Base-by-base conservation (phyloP, 2,888 invertebrate genomes). In the Allygus modestus region DNA sequence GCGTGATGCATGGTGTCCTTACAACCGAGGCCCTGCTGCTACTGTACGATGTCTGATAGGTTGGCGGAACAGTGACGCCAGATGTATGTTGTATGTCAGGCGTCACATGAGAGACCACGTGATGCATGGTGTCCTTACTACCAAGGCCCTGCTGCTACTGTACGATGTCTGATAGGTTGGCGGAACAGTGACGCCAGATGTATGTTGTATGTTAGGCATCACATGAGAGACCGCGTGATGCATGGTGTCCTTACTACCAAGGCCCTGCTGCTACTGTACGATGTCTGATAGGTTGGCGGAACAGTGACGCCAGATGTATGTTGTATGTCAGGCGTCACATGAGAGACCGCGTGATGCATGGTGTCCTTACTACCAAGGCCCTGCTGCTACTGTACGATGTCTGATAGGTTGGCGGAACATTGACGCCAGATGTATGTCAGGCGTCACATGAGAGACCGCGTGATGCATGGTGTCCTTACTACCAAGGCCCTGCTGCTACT, bases 61-160 rank as follows among this genome's bases (percentile, higher is more conserved):
- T 58, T 58, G 58, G 58, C 12, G 20, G 23, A 1, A 23, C 58
- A 58, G 46, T 15, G 46, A 46, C 46, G 17, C 15, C 12, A 46
- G 37, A 7, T 46, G 46, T 46, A 15, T 7, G 46, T 17, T 58
- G 26, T 12, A 20, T 7, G 26, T 23, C 17, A 58, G 2, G 26
- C 15, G 58, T 23, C 23, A 20, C 58, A 20, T 23, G 58, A 20
- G 58, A 23, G 1, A 58, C 58, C 23, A 11, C 58, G 58, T 20
- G 58, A 23, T 58, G 58, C 23, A 20, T 11, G 58, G 12, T 58
- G 23, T 58, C 23, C 23, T 58, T 4, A 23, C 23, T 20, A 58
- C 58, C 20, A 20, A 58, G 58, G 51, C n/a, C 51, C n/a, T 23
- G 58, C 20, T 1, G 31, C 20, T 65, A 65, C 65, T 65, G 65